Evolutionary conservation across 2,888 invertebrate genomes (phyloP).

Genomic region (Cosmopolites sordidus): DNA sequence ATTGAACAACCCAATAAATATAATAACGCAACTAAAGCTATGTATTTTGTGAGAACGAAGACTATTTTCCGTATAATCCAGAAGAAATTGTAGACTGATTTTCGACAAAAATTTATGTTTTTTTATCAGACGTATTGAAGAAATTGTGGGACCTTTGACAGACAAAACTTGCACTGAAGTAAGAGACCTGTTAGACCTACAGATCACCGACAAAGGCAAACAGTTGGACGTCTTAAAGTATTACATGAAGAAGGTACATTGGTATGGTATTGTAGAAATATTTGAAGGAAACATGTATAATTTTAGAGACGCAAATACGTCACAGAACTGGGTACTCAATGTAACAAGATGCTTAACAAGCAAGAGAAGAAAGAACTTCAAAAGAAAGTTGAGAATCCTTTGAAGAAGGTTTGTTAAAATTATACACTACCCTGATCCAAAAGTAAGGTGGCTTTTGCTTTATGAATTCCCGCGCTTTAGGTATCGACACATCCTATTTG

Average conservation of each 20-base stretch:
- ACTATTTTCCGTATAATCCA: no score
- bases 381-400: conserved; percentile 51
- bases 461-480: no score
- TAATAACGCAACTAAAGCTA: no score
- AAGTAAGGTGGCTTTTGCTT: no score
- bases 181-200: conserved; percentile 59
- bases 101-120: no score
- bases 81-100: no score
- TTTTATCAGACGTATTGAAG: conserved; percentile 22
- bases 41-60: no score
- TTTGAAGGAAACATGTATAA: conserved; percentile 2
- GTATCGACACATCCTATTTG: no score
- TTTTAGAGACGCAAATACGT: conserved; percentile 55
- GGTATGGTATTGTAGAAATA: neutral
- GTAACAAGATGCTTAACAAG: conserved; percentile 58
- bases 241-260: conserved; percentile 56
- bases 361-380: conserved; percentile 51
- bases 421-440: no score
- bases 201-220: conserved; percentile 68
- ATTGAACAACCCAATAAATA: no score
- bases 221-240: conserved; percentile 69
- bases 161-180: conserved; percentile 53
- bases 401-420: conserved; percentile 56
- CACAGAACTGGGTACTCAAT: conserved; percentile 57
- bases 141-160: conserved; percentile 46